Evolutionary conservation across 2,113 vertebrate genomes (phyloP).

Genomic region (Zapornia atra): DNA sequence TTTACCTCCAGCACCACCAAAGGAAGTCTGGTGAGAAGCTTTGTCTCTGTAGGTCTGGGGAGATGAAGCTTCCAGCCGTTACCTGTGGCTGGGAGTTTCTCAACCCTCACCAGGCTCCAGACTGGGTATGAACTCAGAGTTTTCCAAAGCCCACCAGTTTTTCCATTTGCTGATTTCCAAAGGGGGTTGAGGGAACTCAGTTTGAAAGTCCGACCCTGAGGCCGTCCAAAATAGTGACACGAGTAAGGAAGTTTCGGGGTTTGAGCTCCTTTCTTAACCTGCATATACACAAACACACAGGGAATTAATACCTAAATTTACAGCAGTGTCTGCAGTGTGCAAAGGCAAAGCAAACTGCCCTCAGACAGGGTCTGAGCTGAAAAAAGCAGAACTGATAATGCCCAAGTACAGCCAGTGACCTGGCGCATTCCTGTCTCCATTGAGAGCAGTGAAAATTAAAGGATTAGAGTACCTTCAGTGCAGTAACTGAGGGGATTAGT

Average conservation of each 20-base stretch:
- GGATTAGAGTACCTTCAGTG: slow-evolving; percentile 64
- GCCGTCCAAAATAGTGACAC: neutral
- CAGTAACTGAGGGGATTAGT: slow-evolving; percentile 63
- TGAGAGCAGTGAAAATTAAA: slow-evolving; percentile 55
- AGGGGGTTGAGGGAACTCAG: neutral
- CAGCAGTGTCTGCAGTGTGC: neutral
- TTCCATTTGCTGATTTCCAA: neutral
- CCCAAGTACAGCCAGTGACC: neutral
- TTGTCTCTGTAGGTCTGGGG: neutral
- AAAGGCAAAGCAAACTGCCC: neutral
- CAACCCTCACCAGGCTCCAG: neutral
- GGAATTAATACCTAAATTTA: neutral
- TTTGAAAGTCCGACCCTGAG: neutral
- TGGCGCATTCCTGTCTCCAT: neutral
- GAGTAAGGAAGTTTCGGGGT: neutral
- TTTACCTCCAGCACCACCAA: neutral
- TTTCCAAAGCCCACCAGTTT: neutral
- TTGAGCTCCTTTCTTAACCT: neutral
- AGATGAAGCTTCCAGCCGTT: neutral
- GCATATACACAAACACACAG: neutral
- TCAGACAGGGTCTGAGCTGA: neutral
- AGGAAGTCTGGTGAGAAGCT: neutral
- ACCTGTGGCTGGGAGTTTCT: neutral
- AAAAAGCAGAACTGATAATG: slow-evolving; percentile 1
- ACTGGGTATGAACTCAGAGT: neutral